Evolutionary conservation across 2,888 invertebrate species (phyloP).

Genomic region (Tenodera sinensis): DNA sequence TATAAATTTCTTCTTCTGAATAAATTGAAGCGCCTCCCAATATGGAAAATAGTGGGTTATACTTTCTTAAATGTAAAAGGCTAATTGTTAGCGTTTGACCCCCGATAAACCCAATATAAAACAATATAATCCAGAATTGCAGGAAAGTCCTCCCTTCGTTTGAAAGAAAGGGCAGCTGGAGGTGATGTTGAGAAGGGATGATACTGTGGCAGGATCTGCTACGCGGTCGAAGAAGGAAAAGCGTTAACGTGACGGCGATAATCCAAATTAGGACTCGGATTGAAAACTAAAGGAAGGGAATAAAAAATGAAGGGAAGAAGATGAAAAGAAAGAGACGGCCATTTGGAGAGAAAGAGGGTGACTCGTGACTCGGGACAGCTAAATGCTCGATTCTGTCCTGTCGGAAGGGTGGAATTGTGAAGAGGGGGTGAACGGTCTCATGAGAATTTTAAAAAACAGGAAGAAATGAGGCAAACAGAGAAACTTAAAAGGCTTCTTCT

Average conservation of each 20-base stretch:
- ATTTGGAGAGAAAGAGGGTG: background rate
- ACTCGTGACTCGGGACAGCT: background rate
- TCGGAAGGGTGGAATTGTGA: background rate
- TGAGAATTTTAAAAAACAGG: constrained; percentile 16
- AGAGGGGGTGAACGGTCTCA: constrained; percentile 10
- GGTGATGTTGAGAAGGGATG: background rate
- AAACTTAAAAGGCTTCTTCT: background rate
- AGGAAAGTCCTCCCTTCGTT: background rate
- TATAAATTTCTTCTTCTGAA: no score
- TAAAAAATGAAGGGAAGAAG: constrained; percentile 5
- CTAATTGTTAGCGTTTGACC: no score
- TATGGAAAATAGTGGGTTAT: no score
- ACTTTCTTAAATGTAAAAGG: no score
- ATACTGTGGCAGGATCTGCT: background rate
- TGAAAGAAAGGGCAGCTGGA: background rate
- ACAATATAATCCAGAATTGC: no score
- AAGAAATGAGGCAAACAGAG: constrained; percentile 14
- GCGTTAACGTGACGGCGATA: constrained; percentile 22
- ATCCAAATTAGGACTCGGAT: constrained; percentile 27
- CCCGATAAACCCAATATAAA: no score
- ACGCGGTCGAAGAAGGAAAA: background rate
- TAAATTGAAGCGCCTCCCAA: no score
- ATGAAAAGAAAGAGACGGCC: background rate
- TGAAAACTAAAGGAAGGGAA: constrained; percentile 21
- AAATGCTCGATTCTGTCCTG: constrained; percentile 2